phyloP scores from a whole-genome alignment of 2,888 invertebrate species.

The Amphipoea oculea region DNA sequence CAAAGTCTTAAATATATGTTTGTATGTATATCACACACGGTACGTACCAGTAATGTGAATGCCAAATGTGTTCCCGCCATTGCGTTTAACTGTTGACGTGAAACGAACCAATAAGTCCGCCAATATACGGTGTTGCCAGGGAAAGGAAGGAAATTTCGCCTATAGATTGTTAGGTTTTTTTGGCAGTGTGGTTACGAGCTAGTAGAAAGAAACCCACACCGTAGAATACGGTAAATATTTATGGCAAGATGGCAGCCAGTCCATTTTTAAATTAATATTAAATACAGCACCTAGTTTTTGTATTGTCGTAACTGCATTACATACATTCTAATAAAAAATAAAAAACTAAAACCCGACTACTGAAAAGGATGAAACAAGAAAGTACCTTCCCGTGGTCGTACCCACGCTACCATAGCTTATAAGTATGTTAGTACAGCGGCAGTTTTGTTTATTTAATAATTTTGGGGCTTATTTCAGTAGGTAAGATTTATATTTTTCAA shows the following conservation, averaged over 20 bases:
- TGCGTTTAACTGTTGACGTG: constrained; percentile 71
- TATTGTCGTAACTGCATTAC: neutral
- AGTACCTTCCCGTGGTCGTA: no score
- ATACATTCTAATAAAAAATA: neutral
- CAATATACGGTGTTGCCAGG: constrained; percentile 52
- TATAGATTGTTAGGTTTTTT: neutral
- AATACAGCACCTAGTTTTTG: neutral
- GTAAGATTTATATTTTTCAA: no score
- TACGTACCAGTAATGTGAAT: constrained; percentile 77
- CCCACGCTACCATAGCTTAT: no score
- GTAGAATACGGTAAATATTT: neutral
- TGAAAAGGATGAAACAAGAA: no score
- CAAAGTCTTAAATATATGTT: constrained; percentile 12
- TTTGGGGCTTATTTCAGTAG: no score
- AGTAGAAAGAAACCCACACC: neutral
- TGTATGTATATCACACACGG: constrained; percentile 28
- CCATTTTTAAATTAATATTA: neutral
- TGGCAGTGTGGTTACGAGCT: neutral
- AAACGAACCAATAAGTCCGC: constrained; percentile 72
- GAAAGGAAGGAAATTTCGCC: neutral
- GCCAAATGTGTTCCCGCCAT: constrained; percentile 77
- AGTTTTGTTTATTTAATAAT: no score
- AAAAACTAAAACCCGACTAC: no score
- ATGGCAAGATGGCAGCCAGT: neutral
- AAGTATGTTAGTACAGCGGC: no score